Evolutionary conservation across 2,888 invertebrate species (phyloP).

Genomic region (Lacanobia wlatinum): DNA sequence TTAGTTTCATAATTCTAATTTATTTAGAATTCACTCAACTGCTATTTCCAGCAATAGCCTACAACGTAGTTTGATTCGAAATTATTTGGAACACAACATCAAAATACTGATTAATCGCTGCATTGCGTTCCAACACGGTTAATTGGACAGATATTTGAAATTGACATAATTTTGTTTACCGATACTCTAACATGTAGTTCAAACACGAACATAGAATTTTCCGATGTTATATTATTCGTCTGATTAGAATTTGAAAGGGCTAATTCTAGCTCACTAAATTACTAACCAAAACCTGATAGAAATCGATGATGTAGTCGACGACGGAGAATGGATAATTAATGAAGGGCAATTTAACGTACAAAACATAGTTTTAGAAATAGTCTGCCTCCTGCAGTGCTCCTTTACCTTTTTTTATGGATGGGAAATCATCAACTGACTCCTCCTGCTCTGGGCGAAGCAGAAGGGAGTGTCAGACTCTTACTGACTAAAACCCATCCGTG

Average conservation of each 20-base stretch:
- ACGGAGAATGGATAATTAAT: no score
- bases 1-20: neutral
- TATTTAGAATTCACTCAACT: slow-evolving; percentile 4
- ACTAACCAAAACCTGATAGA: neutral
- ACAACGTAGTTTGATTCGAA: slow-evolving; percentile 1
- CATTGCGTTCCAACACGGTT: slow-evolving; percentile 14
- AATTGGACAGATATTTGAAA: slow-evolving; percentile 23
- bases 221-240: neutral
- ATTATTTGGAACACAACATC: slow-evolving; percentile 1
- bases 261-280: neutral
- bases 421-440: no score
- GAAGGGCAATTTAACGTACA: no score
- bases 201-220: neutral
- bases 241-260: neutral
- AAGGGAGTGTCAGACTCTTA: no score
- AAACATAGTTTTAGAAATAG: no score
- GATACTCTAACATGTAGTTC: neutral
- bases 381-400: no score
- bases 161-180: slow-evolving; percentile 18
- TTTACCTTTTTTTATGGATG: no score
- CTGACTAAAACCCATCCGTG: no score
- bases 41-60: neutral
- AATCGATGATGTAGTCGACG: no score
- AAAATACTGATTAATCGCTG: slow-evolving; percentile 21
- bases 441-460: no score